Percentiles rank a stretch among this genome's conserved stretches.
phyloP scores from a whole-genome alignment of 1,140 invertebrate species.

The Cydia splendana region DNA sequence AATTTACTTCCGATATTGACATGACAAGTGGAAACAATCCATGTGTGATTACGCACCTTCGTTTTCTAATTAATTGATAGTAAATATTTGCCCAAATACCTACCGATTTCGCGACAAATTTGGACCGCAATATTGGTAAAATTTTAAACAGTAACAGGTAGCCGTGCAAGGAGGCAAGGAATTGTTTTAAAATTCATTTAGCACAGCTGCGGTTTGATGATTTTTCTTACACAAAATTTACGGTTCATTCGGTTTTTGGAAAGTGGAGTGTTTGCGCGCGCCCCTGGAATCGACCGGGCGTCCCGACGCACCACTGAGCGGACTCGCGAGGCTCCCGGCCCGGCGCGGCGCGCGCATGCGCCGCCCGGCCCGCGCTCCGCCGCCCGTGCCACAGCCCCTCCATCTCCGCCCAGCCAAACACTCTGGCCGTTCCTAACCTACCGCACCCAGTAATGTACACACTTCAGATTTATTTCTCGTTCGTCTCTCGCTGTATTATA shows the following conservation, averaged over 20 bases:
- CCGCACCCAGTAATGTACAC: conserved; percentile 6
- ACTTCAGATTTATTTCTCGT: conserved; percentile 36
- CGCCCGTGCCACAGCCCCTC: conserved; percentile 38
- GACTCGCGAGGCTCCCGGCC: conserved; percentile 59
- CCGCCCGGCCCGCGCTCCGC: conserved; percentile 40
- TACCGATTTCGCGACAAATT: conserved; percentile 4
- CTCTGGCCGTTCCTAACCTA: conserved; percentile 35
- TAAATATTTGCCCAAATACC: conserved; percentile 12
- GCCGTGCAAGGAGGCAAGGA: neutral
- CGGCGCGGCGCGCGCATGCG: conserved; percentile 67
- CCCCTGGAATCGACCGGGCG: conserved; percentile 70
- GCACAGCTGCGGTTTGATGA: neutral
- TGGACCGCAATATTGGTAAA: neutral
- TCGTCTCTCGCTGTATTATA: conserved; percentile 20
- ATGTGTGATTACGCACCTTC: conserved; percentile 20
- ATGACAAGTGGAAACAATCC: conserved; percentile 9
- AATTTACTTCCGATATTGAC: conserved; percentile 24
- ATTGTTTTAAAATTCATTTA: neutral
- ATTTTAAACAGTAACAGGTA: neutral
- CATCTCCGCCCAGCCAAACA: conserved; percentile 36
- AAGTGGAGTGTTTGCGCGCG: conserved; percentile 53
- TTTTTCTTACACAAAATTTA: conserved; percentile 37
- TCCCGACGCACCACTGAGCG: conserved; percentile 73
- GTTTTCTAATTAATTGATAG: conserved; percentile 13
- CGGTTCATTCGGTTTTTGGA: conserved; percentile 51